phyloP scores from a whole-genome alignment of 2,888 invertebrate species.

The Tanypteryx hageni region DNA sequence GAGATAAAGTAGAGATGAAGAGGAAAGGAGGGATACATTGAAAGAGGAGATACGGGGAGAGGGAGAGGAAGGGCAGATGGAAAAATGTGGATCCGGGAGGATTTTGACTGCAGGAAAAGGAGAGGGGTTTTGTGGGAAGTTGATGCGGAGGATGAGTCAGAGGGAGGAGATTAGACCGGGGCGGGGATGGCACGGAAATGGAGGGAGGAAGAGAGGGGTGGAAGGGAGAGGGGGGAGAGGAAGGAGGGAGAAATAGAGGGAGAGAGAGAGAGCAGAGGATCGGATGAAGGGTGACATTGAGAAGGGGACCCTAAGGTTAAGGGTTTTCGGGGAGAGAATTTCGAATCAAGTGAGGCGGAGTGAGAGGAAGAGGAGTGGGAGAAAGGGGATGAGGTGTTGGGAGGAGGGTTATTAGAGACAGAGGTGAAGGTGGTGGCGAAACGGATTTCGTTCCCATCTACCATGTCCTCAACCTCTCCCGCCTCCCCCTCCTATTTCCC shows the following conservation, averaged over 20 bases:
- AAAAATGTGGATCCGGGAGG: not conserved
- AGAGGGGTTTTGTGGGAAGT: not conserved
- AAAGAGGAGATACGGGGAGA: not conserved
- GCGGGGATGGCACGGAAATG: not conserved
- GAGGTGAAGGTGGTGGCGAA: not conserved
- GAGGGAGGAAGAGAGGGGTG: not conserved
- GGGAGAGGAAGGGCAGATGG: not conserved
- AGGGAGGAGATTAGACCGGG: not conserved
- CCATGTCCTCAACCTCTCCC: not conserved
- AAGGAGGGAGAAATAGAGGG: not conserved
- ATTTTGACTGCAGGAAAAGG: not conserved
- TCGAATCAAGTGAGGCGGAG: slow-evolving; percentile 23
- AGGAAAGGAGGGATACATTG: not conserved
- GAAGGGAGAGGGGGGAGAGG: not conserved
- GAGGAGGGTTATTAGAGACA: not conserved
- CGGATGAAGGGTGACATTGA: slow-evolving; percentile 43
- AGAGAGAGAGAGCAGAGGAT: not conserved
- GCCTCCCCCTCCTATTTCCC: not conserved
- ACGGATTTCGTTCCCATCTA: slow-evolving; percentile 17
- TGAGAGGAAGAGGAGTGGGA: not conserved
- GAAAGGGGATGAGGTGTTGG: not conserved
- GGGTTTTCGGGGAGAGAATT: slow-evolving; percentile 44
- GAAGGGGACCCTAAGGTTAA: slow-evolving; percentile 23
- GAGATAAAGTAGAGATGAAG: not conserved
- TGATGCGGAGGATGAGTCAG: not conserved